These are phyloP conservation scores for Fragum whitleyi DNA, from an alignment of 2,888 invertebrate species.

Conservation along the genomic window DNA sequence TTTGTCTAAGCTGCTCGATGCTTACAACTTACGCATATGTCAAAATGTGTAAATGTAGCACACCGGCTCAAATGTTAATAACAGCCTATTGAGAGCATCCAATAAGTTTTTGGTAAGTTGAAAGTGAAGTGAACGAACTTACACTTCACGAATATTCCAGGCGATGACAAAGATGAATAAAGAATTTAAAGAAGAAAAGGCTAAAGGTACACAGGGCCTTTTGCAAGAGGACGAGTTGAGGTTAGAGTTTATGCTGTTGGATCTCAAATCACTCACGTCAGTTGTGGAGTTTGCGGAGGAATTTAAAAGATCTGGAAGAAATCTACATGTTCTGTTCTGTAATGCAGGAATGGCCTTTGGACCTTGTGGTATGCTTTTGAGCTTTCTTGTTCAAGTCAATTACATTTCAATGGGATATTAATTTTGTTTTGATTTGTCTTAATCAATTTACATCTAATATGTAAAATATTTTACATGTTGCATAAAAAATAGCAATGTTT, in stretches of 20 bases:
- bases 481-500: neutral
- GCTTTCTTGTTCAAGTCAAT: too few relatives aligned
- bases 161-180: constrained; percentile 49
- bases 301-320: constrained; percentile 46
- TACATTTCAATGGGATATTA: neutral
- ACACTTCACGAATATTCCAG: too few relatives aligned
- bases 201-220: constrained; percentile 35
- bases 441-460: neutral
- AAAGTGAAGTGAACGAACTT: too few relatives aligned
- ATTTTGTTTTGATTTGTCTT: neutral
- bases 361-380: neutral
- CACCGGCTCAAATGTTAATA: too few relatives aligned
- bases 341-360: constrained; percentile 52
- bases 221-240: constrained; percentile 25
- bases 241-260: constrained; percentile 57
- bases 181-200: constrained; percentile 40
- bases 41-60: too few relatives aligned
- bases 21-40: too few relatives aligned
- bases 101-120: too few relatives aligned
- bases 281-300: constrained; percentile 44
- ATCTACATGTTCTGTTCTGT: constrained; percentile 55
- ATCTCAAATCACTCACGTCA: constrained; percentile 58
- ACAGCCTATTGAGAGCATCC: too few relatives aligned
- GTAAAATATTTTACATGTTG: neutral
- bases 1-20: too few relatives aligned